Conservation (phyloP, 92 coral and sea anemone genomes). For the Porites rus region DNA sequence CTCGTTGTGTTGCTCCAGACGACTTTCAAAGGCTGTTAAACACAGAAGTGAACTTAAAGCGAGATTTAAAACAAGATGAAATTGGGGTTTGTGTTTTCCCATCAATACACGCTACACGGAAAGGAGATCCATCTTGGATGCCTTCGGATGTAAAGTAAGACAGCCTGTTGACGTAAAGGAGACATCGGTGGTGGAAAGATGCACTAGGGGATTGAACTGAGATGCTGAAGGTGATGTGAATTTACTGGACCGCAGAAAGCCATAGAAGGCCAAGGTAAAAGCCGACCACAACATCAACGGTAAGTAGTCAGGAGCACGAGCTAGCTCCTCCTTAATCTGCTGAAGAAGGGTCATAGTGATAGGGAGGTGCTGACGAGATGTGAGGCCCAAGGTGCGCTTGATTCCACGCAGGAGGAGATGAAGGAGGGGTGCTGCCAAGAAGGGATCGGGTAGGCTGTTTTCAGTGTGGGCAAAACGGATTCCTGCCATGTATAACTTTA, state of each 20-base stretch:
- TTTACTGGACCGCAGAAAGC: neutral
- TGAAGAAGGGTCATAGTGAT: no score
- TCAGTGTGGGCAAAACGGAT: conserved; percentile 13
- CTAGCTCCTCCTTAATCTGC: neutral
- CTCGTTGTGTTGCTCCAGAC: no score
- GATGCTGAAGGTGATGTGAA: conserved; percentile 11
- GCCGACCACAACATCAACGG: neutral
- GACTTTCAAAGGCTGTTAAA: no score
- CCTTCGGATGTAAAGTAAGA: neutral
- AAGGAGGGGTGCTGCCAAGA: neutral
- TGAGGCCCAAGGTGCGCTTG: neutral
- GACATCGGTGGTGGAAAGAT: conserved; percentile 3
- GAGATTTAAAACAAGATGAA: no score
- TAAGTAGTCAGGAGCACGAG: neutral
- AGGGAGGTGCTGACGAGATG: conserved; percentile 1
- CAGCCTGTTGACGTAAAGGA: conserved; percentile 6
- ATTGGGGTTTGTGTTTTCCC: no score
- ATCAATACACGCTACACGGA: no score
- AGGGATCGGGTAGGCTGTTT: conserved; percentile 11
- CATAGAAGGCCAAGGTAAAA: neutral
- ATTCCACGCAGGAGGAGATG: no score
- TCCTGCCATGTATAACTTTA: conserved; percentile 8
- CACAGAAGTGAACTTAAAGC: no score
- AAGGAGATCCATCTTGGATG: conserved; percentile 1
- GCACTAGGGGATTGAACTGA: conserved; percentile 6